These are phyloP conservation scores for Monopis laevigella DNA, from an alignment of 2,888 invertebrate genomes.

Conservation along the genomic window DNA sequence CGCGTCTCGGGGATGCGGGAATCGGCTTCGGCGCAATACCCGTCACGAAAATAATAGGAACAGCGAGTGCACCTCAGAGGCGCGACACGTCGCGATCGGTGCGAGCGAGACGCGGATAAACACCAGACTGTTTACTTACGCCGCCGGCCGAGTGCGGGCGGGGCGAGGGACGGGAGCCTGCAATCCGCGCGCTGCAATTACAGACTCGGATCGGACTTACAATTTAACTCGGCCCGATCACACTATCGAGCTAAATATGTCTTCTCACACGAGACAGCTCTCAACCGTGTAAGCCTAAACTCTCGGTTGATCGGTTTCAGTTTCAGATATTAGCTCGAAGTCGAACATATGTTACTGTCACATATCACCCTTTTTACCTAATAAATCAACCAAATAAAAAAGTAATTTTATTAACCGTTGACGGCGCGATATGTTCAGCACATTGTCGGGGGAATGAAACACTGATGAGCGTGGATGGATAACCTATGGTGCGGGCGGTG, in stretches of 20 bases:
- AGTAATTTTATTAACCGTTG: no score
- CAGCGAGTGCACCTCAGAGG: slow-evolving; percentile 66
- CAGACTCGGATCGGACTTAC: slow-evolving; percentile 40
- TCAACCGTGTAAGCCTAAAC: no score
- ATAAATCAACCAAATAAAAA: no score
- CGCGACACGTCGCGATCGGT: slow-evolving; percentile 64
- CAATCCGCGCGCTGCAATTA: slow-evolving; percentile 66
- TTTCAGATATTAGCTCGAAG: no score
- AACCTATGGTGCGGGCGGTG: slow-evolving; percentile 32
- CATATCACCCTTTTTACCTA: no score
- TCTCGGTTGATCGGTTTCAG: no score
- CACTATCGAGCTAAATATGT: no score
- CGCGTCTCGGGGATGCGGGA: slow-evolving; percentile 64
- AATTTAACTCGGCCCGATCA: slow-evolving; percentile 8
- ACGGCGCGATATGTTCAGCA: no score
- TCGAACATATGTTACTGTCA: no score
- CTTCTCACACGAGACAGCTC: no score
- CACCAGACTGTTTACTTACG: slow-evolving; percentile 67
- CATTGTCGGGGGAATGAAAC: no score
- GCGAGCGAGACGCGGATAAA: slow-evolving; percentile 67
- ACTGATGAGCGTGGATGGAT: no score
- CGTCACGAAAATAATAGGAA: slow-evolving; percentile 69
- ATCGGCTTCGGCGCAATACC: slow-evolving; percentile 67
- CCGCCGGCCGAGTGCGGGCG: slow-evolving; percentile 51
- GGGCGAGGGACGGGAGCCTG: slow-evolving; percentile 45